Percentiles rank a stretch among this genome's conserved stretches.
These are phyloP conservation scores for Cheumatopsyche charites DNA, from an alignment of 1,140 invertebrate species.

Conservation along the genomic window DNA sequence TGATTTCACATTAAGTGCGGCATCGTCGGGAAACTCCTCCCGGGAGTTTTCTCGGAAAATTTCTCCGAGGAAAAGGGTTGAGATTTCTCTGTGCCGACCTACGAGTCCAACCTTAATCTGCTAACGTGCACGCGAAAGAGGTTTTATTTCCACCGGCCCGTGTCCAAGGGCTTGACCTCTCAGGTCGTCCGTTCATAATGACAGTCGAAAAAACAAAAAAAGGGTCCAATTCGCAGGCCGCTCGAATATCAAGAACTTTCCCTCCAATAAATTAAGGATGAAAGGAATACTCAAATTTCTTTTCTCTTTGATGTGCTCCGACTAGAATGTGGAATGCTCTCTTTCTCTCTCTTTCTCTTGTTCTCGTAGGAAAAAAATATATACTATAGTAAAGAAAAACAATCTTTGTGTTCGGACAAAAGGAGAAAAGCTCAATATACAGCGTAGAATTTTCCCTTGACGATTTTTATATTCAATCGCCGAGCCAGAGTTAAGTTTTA, in stretches of 20 bases:
- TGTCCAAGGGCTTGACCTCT: constrained; percentile 41
- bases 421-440: constrained; percentile 4
- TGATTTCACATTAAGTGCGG: constrained; percentile 23
- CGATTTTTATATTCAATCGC: too few species aligned
- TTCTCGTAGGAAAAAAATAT: background rate
- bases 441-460: background rate
- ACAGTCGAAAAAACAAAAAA: constrained; percentile 44
- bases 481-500: too few species aligned
- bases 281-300: constrained; percentile 45
- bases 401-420: constrained; percentile 24
- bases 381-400: constrained; percentile 28
- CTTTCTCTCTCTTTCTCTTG: background rate
- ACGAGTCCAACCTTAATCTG: constrained; percentile 35
- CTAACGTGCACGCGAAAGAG: constrained; percentile 41
- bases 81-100: background rate
- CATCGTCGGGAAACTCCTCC: background rate
- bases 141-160: constrained; percentile 35
- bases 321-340: constrained; percentile 20
- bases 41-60: background rate
- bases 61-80: background rate
- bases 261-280: constrained; percentile 44
- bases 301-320: constrained; percentile 32
- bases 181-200: constrained; percentile 39
- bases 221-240: constrained; percentile 38
- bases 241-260: constrained; percentile 45